These are phyloP conservation scores for Enteromius treurensis DNA, from an alignment of 2,797 vertebrate species.

Conservation along the genomic window DNA sequence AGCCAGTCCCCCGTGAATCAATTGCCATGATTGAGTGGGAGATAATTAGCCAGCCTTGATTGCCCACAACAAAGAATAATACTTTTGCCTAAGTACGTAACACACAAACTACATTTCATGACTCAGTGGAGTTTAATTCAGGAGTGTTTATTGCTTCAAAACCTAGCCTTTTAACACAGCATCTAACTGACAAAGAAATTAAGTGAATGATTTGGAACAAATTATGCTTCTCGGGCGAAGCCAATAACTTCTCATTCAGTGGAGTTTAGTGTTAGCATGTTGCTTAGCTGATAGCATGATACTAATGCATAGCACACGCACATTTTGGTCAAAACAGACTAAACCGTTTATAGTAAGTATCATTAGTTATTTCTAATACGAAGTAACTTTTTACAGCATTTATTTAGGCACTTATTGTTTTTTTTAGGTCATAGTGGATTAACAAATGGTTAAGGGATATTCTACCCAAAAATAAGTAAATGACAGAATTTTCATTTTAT, in stretches of 20 bases:
- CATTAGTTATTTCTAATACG: too few species aligned
- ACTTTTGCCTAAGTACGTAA: conserved; percentile 29
- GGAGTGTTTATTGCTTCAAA: conserved; percentile 3
- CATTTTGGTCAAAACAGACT: neutral
- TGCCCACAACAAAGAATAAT: conserved; percentile 68
- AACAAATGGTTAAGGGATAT: neutral
- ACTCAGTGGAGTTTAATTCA: conserved; percentile 40
- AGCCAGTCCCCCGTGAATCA: conserved; percentile 66
- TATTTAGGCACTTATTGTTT: neutral
- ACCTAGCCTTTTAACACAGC: neutral
- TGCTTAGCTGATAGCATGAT: neutral
- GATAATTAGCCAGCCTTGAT: conserved; percentile 70
- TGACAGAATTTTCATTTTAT: too few species aligned
- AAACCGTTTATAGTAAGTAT: neutral
- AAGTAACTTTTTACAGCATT: neutral
- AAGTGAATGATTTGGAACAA: conserved; percentile 2
- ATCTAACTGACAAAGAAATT: neutral
- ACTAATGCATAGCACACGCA: neutral
- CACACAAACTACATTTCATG: conserved; percentile 50
- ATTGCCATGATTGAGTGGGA: conserved; percentile 74
- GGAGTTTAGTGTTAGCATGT: neutral
- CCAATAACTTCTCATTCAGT: neutral
- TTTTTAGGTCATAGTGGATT: neutral
- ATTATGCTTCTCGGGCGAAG: neutral
- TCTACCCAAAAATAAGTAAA: neutral